phyloP scores from a whole-genome alignment of 2,113 vertebrate species.

The Trogon melanurus region DNA sequence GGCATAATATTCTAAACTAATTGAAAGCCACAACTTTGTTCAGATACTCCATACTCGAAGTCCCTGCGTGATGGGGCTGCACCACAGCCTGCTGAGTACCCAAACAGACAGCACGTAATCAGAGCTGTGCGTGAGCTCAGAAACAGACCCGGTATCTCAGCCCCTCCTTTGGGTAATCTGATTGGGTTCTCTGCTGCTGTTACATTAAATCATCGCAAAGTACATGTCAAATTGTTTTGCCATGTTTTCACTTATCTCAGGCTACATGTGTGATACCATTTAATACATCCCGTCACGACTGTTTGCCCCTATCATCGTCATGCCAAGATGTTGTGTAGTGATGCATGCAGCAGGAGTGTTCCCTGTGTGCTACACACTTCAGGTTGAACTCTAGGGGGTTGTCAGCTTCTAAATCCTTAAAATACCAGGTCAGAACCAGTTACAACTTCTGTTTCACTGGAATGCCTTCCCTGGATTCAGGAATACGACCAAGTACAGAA shows the following conservation, averaged over 20 bases:
- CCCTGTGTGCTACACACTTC: not conserved
- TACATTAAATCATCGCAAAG: not conserved
- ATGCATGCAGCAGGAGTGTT: not conserved
- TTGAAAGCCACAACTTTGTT: not conserved
- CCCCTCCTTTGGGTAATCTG: not conserved
- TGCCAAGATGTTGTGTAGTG: not conserved
- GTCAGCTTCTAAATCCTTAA: not conserved
- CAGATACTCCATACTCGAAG: not conserved
- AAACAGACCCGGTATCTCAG: not conserved
- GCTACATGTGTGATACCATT: not conserved
- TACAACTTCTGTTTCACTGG: not conserved
- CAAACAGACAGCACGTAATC: rapidly evolving
- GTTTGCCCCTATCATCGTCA: not conserved
- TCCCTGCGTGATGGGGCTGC: not conserved
- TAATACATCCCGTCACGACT: not conserved
- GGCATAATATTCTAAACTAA: not conserved
- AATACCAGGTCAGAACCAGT: not conserved
- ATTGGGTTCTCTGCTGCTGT: not conserved
- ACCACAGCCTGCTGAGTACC: rapidly evolving
- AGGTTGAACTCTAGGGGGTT: not conserved
- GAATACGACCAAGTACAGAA: not conserved
- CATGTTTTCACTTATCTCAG: not conserved
- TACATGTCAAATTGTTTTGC: not conserved
- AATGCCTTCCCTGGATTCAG: not conserved
- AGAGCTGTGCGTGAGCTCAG: not conserved